These are phyloP conservation scores for Chondrosia reniformis DNA, from an alignment of 37 sponge, comb jelly and placozoan species.

Conservation along the genomic window DNA sequence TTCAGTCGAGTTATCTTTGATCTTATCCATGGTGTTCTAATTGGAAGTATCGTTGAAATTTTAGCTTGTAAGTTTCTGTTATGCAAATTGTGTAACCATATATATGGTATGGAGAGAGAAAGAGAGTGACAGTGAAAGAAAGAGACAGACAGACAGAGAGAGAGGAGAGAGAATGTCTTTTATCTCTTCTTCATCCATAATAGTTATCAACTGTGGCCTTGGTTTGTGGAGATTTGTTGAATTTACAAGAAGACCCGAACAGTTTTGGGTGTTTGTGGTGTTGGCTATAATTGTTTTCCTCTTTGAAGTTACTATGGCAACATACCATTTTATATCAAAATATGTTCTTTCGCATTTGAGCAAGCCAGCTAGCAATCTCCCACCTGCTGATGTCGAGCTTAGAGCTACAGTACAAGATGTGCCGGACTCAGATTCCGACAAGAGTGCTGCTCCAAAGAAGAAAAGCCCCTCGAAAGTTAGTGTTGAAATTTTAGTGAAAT, in stretches of 20 bases:
- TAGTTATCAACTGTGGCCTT: slow-evolving; percentile 20
- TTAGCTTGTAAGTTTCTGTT: not conserved
- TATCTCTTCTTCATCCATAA: not conserved
- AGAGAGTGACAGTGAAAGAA: not conserved
- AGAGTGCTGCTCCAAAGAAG: not conserved
- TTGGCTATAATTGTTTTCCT: not conserved
- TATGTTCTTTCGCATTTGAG: not conserved
- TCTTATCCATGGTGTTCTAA: slow-evolving; percentile 4
- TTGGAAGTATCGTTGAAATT: slow-evolving; percentile 6
- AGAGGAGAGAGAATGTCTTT: not conserved
- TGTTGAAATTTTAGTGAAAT: too few relatives aligned
- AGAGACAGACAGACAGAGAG: not conserved
- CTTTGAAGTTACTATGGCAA: slow-evolving; percentile 15
- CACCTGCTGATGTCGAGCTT: not conserved
- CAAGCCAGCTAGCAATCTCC: not conserved
- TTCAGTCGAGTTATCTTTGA: slow-evolving; percentile 7
- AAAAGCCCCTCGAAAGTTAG: slow-evolving; percentile 8
- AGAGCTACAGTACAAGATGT: not conserved
- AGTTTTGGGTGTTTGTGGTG: not conserved
- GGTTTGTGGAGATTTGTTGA: slow-evolving; percentile 15
- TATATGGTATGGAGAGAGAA: not conserved
- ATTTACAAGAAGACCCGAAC: not conserved
- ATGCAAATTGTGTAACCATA: not conserved
- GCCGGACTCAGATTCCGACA: not conserved
- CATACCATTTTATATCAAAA: slow-evolving; percentile 13